Conservation (phyloP, 2,113 vertebrate species). For the Pedionomus torquatus region DNA sequence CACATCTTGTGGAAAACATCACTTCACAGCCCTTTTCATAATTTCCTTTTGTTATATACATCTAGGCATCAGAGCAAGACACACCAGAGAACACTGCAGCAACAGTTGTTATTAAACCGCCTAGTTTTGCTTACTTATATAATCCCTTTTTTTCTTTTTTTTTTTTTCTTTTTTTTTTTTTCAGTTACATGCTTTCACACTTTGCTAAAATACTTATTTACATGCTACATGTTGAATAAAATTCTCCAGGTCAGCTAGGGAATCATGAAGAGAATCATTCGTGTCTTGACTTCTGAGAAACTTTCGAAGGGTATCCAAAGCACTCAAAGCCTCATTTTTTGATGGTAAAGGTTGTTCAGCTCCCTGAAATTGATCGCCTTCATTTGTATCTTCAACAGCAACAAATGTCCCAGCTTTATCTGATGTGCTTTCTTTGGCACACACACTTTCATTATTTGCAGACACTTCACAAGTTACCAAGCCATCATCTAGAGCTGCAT, state of each 20-base stretch:
- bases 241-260: conserved; percentile 73
- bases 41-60: not conserved
- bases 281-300: conserved; percentile 70
- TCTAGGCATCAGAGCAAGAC: not conserved
- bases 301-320: conserved; percentile 69
- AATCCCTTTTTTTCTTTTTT: not conserved
- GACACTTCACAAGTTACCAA: conserved; percentile 47
- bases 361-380: not conserved
- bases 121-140: not conserved
- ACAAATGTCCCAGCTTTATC: conserved; percentile 3
- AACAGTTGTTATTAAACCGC: not conserved
- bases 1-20: not conserved
- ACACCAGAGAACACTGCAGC: not conserved
- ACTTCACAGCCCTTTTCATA: not conserved
- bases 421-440: not conserved
- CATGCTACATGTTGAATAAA: conserved; percentile 57
- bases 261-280: conserved; percentile 40
- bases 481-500: conserved; percentile 65
- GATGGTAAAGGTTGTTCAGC: conserved; percentile 54
- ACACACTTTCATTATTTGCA: not conserved
- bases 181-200: not conserved
- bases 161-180: not conserved
- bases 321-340: conserved; percentile 65
- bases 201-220: conserved; percentile 36
- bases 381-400: conserved; percentile 42